A percentile compares a stretch with the other conserved stretches of the same genome.
Evolutionary conservation across 2,888 invertebrate genomes (phyloP).

Genomic region (Drosophila fulvimacula): DNA sequence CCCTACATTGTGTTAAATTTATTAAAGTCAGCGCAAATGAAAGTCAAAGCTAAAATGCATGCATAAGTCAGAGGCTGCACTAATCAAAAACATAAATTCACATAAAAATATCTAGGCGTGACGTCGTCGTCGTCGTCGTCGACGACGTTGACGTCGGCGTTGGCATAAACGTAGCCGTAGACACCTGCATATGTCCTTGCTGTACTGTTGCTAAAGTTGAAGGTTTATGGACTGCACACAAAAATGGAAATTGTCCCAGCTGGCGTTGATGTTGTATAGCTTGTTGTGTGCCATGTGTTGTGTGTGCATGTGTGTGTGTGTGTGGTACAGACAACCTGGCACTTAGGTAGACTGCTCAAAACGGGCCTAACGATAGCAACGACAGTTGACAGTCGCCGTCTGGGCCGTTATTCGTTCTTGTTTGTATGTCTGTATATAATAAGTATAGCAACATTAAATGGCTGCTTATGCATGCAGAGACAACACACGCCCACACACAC

Average conservation of each 20-base stretch:
- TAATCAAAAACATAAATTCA: constrained; percentile 80
- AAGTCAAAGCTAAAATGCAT: constrained; percentile 63
- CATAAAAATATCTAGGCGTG: constrained; percentile 66
- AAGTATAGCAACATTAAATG: constrained; percentile 79
- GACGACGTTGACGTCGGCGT: constrained; percentile 15
- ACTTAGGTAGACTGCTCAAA: constrained; percentile 74
- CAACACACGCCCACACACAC: constrained; percentile 49
- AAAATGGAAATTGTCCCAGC: constrained; percentile 76
- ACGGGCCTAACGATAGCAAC: constrained; percentile 67
- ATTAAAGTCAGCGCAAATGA: constrained; percentile 58
- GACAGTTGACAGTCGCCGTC: constrained; percentile 62
- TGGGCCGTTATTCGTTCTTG: constrained; percentile 21
- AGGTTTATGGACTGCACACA: constrained; percentile 78
- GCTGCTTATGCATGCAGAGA: constrained; percentile 77
- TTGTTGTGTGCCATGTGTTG: constrained; percentile 15
- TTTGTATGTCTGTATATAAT: constrained; percentile 53
- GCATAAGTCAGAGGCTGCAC: constrained; percentile 73
- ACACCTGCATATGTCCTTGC: constrained; percentile 75
- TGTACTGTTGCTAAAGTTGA: constrained; percentile 65
- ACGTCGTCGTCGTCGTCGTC: constrained; percentile 7
- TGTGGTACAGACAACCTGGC: constrained; percentile 53
- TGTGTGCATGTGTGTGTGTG: background rate
- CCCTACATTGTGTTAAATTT: constrained; percentile 52
- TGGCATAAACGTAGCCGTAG: constrained; percentile 30
- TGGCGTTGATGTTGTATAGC: constrained; percentile 35